Percentiles rank a stretch among this genome's conserved stretches.
These are phyloP conservation scores for Melanotaenia nigrans DNA, from an alignment of 2,797 vertebrate genomes.

Conservation along the genomic window DNA sequence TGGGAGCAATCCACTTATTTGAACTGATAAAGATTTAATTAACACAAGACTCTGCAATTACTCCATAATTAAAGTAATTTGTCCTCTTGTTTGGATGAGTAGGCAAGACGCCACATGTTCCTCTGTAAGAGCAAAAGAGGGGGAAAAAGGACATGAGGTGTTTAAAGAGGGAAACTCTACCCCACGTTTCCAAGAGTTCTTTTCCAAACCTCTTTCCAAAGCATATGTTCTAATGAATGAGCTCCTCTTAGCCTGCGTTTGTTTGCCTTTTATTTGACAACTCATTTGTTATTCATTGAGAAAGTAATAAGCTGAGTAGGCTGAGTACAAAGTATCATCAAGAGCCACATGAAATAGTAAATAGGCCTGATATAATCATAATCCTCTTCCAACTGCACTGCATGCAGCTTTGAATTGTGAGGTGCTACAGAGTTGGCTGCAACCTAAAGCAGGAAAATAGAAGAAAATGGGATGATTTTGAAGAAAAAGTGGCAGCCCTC, in stretches of 20 bases:
- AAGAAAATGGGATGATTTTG: constrained; percentile 9
- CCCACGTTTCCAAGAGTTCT: constrained; percentile 20
- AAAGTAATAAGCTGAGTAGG: constrained; percentile 74
- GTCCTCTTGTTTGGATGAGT: constrained; percentile 84
- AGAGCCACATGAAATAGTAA: constrained; percentile 76
- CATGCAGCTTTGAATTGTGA: constrained; percentile 55
- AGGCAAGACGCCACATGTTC: constrained; percentile 69
- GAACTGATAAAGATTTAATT: constrained; percentile 99
- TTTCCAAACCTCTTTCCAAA: constrained; percentile 38
- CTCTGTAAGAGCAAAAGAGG: constrained; percentile 43
- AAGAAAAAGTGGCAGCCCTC: constrained; percentile 15
- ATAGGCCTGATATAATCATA: constrained; percentile 74
- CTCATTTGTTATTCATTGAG: constrained; percentile 78
- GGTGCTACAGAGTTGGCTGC: constrained; percentile 26
- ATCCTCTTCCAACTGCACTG: constrained; percentile 73
- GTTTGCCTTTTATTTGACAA: constrained; percentile 74
- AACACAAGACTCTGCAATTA: constrained; percentile 96
- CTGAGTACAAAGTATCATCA: constrained; percentile 71
- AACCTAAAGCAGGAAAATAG: constrained; percentile 27
- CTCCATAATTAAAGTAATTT: constrained; percentile 99
- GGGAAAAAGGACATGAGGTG: constrained; percentile 32
- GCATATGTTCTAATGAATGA: constrained; percentile 43
- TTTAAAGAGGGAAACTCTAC: constrained; percentile 45
- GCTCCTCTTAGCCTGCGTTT: constrained; percentile 62
- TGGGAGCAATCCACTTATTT: constrained; percentile 97